Percentiles rank a stretch among this genome's conserved stretches.
phyloP scores from a whole-genome alignment of 2,797 vertebrate species.

The Meda fulgida region DNA sequence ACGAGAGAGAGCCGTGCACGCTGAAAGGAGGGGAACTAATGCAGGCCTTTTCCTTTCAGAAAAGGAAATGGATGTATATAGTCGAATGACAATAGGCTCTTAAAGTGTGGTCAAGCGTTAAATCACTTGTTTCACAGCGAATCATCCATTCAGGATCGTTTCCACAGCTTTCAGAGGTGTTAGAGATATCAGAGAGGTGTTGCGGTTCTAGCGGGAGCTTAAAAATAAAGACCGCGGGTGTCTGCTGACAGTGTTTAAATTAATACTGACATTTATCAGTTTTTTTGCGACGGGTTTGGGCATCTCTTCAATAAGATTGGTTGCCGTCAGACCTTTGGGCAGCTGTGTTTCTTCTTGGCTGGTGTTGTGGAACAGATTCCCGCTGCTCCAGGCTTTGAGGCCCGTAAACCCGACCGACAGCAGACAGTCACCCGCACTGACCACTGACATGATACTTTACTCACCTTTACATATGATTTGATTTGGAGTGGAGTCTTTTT shows the following conservation, averaged over 20 bases:
- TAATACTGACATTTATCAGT: background rate
- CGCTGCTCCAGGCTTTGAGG: constrained; percentile 55
- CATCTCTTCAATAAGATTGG: constrained; percentile 48
- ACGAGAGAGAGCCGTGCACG: background rate
- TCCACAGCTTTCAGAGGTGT: constrained; percentile 41
- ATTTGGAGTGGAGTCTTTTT: constrained; percentile 54
- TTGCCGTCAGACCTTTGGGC: constrained; percentile 35
- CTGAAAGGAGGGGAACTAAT: constrained; percentile 34
- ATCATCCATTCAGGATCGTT: constrained; percentile 24
- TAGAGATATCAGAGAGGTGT: constrained; percentile 40
- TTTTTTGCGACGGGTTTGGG: background rate
- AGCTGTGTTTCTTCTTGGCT: constrained; percentile 59
- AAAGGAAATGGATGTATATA: constrained; percentile 33
- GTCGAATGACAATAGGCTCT: constrained; percentile 41
- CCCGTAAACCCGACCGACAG: constrained; percentile 65
- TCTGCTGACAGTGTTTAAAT: constrained; percentile 9
- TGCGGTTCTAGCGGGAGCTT: constrained; percentile 44
- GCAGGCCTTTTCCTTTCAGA: constrained; percentile 31
- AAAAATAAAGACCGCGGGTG: constrained; percentile 47
- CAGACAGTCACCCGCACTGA: constrained; percentile 55
- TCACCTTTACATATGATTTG: constrained; percentile 62
- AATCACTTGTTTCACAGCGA: constrained; percentile 51
- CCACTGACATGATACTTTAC: constrained; percentile 3
- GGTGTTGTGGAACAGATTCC: constrained; percentile 54
- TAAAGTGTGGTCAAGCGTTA: constrained; percentile 55